Evolutionary conservation across 1,140 invertebrate genomes (phyloP).

Genomic region (Drosophila sechellia): DNA sequence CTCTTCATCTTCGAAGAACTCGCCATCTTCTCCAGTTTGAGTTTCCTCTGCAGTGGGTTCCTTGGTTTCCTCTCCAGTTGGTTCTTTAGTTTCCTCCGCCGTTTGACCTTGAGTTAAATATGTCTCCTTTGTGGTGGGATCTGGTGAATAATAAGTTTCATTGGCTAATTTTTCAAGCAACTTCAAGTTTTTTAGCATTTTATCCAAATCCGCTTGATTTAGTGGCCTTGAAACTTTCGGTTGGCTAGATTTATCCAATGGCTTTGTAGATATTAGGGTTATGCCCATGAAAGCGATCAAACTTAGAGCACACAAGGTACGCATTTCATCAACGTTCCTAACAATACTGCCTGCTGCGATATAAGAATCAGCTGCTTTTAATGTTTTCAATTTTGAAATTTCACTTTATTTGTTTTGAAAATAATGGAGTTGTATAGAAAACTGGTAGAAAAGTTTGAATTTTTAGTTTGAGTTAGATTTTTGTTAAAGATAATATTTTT

Average conservation of each 20-base stretch:
- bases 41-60: not conserved
- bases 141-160: slow-evolving; percentile 1
- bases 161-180: slow-evolving; percentile 24
- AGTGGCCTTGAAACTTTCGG: not conserved
- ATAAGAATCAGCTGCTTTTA: slow-evolving; percentile 15
- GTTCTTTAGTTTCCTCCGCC: not conserved
- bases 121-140: not conserved
- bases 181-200: slow-evolving; percentile 2
- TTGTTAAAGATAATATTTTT: not conserved
- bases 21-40: slow-evolving; percentile 6
- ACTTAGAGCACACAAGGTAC: slow-evolving; percentile 16
- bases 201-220: slow-evolving; percentile 3
- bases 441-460: not conserved
- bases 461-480: not conserved
- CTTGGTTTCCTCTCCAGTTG: slow-evolving; percentile 3
- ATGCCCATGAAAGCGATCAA: slow-evolving; percentile 23
- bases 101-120: not conserved
- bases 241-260: not conserved
- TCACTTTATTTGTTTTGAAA: slow-evolving; percentile 5
- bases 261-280: not conserved
- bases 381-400: not conserved
- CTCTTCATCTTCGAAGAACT: slow-evolving; percentile 20
- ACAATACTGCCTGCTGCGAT: slow-evolving; percentile 27
- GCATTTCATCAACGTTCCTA: slow-evolving; percentile 43
- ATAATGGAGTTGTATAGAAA: not conserved